Conservation (phyloP, 2,888 invertebrate species). For the Pocota personata region DNA sequence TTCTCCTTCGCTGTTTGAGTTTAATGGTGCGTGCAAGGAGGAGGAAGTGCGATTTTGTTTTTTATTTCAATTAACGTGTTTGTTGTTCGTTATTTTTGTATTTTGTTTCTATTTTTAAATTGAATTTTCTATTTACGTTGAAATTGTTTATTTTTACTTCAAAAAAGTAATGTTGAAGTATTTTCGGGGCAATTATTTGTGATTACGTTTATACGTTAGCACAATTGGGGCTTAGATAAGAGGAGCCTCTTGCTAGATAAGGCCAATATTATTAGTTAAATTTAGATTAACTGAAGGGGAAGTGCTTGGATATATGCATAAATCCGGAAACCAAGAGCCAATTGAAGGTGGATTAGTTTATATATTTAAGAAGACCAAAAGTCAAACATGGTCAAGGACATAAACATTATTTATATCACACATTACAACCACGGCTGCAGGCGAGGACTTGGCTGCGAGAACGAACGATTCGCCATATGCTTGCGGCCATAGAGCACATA, state of each 20-base stretch:
- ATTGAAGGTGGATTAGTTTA: no score
- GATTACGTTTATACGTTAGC: not conserved
- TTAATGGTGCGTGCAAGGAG: not conserved
- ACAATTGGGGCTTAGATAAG: not conserved
- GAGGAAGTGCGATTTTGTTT: constrained; percentile 21
- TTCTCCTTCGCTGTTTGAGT: not conserved
- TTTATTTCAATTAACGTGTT: constrained; percentile 47
- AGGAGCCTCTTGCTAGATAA: not conserved
- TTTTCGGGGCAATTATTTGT: constrained; percentile 39
- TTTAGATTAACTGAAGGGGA: no score
- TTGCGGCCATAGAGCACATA: no score
- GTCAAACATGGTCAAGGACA: no score
- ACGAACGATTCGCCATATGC: no score
- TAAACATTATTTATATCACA: no score
- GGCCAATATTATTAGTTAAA: not conserved
- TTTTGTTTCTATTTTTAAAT: constrained; percentile 1
- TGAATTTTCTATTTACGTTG: constrained; percentile 18
- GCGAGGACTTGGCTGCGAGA: no score
- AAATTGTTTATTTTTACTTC: constrained; percentile 1
- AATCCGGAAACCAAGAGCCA: no score
- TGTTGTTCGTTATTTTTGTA: not conserved
- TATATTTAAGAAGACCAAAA: no score
- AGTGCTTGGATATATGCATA: not conserved
- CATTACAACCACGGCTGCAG: no score
- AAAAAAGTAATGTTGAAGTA: constrained; percentile 13